Base-by-base conservation (phyloP, 2,113 vertebrate species). In the Montifringilla adamsi region DNA sequence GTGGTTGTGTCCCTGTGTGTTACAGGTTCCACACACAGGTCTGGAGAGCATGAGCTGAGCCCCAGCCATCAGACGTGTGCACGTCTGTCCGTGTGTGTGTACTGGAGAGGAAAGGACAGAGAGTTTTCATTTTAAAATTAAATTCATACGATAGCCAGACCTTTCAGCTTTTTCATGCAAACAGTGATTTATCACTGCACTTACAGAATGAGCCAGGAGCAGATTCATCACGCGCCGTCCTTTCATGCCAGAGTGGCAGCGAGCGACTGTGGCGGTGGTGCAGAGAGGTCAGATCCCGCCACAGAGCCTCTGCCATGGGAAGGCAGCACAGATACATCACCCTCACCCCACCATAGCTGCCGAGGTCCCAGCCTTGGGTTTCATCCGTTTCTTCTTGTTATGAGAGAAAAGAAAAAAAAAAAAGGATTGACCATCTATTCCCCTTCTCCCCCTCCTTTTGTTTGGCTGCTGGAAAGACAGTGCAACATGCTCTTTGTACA, bases 231-330 rank as follows among this genome's bases (percentile, higher is more conserved):
- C 0, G 0, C 1, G 0, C 72, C 4, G 31, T 88, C 93, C 81
- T 95, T 92, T 31, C 8, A 23, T 69, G 53, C 82, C 93, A 58
- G 60, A 52, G 66, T 2, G 0, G 16, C 7, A 2, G 41, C 5
- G 2, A 55, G 28, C 1, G 0, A 3, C 70, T 47, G 75, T 50
- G 49, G 30, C 1, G 0, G 43, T 0, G 0, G 31, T 4, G 0
- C 2, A 3, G 28, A 22, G 44, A 5, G 15, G 22, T 60, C 4
- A 0, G 39, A 41, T 75, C 8, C 18, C 0, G 0, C 41, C 56
- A 55, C 55, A 43, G 24, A 79, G 43, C 83, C 30, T 70, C 44
- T 2, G 17, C 50, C 0, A 0, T 4, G 2, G 53, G 52, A 46
- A 39, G n/a, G 60, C 67, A 58, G 52, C 10, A 2, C 13, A 35